phyloP scores from a whole-genome alignment of 2,797 vertebrate genomes.

The Podarcis lilfordi region DNA sequence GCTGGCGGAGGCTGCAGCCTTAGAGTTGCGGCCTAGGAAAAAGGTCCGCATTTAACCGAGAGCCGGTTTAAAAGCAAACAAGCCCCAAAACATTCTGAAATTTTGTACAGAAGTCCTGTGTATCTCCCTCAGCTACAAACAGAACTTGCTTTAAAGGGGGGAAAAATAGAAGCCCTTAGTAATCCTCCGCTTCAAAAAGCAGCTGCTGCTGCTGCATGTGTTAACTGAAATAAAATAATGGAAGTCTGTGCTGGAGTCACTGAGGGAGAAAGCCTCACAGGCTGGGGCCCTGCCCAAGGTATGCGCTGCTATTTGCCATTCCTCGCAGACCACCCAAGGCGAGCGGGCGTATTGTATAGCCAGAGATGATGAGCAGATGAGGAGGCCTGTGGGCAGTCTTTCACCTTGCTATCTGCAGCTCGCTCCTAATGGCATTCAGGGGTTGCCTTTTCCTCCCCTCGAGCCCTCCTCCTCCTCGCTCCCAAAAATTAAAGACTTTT shows the following conservation, averaged over 20 bases:
- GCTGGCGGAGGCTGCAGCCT: background rate
- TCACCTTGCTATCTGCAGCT: constrained; percentile 71
- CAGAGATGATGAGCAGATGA: constrained; percentile 84
- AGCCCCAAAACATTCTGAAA: constrained; percentile 23
- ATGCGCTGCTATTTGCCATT: constrained; percentile 82
- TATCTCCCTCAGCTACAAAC: background rate
- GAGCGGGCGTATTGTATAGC: constrained; percentile 79
- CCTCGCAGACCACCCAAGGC: constrained; percentile 91
- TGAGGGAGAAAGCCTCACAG: constrained; percentile 77
- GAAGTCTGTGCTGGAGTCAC: constrained; percentile 81
- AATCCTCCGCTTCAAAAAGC: constrained; percentile 60
- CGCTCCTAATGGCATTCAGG: constrained; percentile 43
- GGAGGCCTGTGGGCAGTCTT: constrained; percentile 79
- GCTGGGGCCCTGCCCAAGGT: constrained; percentile 84
- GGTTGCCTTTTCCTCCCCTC: background rate
- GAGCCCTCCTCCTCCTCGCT: constrained; percentile 5
- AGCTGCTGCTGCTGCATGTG: constrained; percentile 50
- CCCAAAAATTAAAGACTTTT: constrained; percentile 43
- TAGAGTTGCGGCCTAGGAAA: constrained; percentile 27
- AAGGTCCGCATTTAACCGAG: constrained; percentile 41
- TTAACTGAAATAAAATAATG: constrained; percentile 70
- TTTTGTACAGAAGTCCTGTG: constrained; percentile 14
- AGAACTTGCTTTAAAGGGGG: background rate
- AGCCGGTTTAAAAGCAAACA: background rate
- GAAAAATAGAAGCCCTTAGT: background rate